Percentiles rank a stretch among this genome's conserved stretches.
Evolutionary conservation across 2,797 vertebrate species (phyloP).

Genomic region (Lagothrix lagotricha): DNA sequence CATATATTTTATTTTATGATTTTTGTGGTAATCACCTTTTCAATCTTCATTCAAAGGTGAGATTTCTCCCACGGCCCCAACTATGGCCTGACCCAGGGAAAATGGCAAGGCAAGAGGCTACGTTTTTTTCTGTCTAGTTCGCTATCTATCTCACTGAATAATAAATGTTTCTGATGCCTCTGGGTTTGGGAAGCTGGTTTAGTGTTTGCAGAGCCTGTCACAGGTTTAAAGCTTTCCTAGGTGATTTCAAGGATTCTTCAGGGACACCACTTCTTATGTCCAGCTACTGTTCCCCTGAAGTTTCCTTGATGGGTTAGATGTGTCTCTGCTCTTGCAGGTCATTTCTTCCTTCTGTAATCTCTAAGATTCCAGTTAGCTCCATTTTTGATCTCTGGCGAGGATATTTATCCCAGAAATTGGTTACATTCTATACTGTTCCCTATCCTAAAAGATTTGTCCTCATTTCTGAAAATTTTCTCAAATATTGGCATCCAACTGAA

Average conservation of each 20-base stretch:
- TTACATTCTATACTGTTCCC: background rate
- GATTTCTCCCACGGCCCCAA: background rate
- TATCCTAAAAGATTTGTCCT: background rate
- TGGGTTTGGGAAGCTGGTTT: background rate
- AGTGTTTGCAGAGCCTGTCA: background rate
- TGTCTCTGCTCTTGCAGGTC: background rate
- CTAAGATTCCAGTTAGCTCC: background rate
- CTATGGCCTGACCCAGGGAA: background rate
- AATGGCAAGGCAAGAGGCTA: background rate
- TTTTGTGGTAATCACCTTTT: background rate
- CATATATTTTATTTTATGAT: background rate
- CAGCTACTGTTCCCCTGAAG: background rate
- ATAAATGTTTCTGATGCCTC: background rate
- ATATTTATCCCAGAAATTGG: background rate
- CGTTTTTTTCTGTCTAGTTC: background rate
- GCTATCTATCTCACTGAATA: background rate
- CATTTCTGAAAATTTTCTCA: background rate
- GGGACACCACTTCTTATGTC: fast-evolving
- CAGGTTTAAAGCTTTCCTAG: background rate
- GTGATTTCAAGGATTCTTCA: background rate
- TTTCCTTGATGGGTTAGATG: background rate
- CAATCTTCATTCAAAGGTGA: background rate
- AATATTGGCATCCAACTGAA: background rate
- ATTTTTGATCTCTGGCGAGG: background rate
- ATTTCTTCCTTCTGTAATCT: background rate